Evolutionary conservation across 64 coral and sea anemone species (phyloP).

Genomic region (Pocillopora damicornis): DNA sequence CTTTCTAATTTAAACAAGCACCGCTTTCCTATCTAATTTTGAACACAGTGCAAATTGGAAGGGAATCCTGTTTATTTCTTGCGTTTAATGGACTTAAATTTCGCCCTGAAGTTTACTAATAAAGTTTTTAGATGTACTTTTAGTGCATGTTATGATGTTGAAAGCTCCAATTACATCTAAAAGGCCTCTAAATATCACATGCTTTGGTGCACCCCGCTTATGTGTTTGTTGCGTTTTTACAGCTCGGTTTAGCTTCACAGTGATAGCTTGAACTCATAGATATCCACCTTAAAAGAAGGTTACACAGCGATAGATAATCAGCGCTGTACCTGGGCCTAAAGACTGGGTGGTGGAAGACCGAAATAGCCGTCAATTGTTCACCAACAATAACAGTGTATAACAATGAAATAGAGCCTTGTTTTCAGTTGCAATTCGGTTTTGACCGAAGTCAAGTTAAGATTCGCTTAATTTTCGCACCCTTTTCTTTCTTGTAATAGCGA

Average conservation of each 20-base stretch:
- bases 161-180: constrained; percentile 23
- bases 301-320: constrained; percentile 11
- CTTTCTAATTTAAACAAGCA: background rate
- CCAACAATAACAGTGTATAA: constrained; percentile 9
- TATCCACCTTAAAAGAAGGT: background rate
- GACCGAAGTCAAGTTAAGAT: background rate
- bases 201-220: background rate
- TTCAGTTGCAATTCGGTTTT: background rate
- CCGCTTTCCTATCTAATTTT: background rate
- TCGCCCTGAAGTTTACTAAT: background rate
- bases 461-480: background rate
- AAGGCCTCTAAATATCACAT: background rate
- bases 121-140: background rate
- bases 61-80: background rate
- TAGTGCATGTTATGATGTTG: constrained; percentile 14
- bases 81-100: background rate
- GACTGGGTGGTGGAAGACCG: constrained; percentile 18
- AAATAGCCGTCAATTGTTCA: constrained; percentile 29
- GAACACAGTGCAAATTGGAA: background rate
- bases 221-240: background rate
- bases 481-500: background rate
- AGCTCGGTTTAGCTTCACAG: background rate
- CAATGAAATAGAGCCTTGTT: constrained; percentile 37
- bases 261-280: background rate
- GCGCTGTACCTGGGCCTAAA: background rate